These are phyloP conservation scores for Clarias platycephalus DNA, from an alignment of 2,797 vertebrate species.

Conservation along the genomic window DNA sequence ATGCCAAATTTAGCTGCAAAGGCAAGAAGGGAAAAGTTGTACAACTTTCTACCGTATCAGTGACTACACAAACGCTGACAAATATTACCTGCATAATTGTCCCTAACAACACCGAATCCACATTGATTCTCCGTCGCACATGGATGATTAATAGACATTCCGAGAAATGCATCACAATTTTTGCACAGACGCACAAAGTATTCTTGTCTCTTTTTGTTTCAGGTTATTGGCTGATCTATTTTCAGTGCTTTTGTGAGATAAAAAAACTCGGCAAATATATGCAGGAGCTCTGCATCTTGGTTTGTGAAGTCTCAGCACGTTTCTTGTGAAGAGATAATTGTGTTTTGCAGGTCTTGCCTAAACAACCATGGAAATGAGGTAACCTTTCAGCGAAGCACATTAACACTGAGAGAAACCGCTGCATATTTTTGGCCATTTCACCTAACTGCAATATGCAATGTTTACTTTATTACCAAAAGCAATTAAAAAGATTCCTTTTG, in stretches of 20 bases:
- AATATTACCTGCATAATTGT: background rate
- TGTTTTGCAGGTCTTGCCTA: conserved; percentile 51
- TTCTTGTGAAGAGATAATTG: conserved; percentile 51
- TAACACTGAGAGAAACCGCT: conserved; percentile 48
- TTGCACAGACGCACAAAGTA: background rate
- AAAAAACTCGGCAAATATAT: conserved; percentile 13
- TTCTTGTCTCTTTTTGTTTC: conserved; percentile 19
- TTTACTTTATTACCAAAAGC: conserved; percentile 53
- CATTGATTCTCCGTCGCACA: background rate
- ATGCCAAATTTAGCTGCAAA: conserved; percentile 19
- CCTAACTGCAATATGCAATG: conserved; percentile 49
- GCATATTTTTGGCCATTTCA: conserved; percentile 55
- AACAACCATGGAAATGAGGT: conserved; percentile 51
- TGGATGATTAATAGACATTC: conserved; percentile 23
- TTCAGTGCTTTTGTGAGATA: conserved; percentile 14
- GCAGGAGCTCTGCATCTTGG: conserved; percentile 13
- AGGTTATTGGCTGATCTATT: conserved; percentile 13
- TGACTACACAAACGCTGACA: background rate
- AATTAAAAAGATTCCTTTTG: conserved; percentile 52
- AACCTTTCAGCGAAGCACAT: conserved; percentile 49
- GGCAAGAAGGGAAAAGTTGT: conserved; percentile 11
- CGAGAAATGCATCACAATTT: conserved; percentile 1
- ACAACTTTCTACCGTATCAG: conserved; percentile 10
- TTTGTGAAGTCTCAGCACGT: conserved; percentile 29
- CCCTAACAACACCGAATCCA: background rate